Base-by-base conservation (phyloP, 2,113 vertebrate species). In the Panthera tigris region DNA sequence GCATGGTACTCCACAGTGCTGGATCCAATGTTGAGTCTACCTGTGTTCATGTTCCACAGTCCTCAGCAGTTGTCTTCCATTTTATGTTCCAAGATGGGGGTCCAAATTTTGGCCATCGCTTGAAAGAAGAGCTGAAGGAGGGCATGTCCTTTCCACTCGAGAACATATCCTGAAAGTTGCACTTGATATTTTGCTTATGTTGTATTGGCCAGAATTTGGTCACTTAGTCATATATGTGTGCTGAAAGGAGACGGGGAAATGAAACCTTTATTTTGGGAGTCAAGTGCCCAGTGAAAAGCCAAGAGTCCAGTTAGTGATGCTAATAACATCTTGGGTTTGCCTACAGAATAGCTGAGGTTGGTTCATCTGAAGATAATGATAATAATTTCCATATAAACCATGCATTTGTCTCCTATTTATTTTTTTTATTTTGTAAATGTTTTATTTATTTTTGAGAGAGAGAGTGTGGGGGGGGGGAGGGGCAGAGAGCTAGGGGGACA, bases 211-310 rank as follows among this genome's bases (percentile, higher is more conserved):
- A n/a, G 25, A 81, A 29, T 94, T 71, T 88, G 63, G 48, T 93
- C 90, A 39, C 29, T 89, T 95, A 86, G 13, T 33, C 27, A 19
- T 57, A 52, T 63, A 36, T 52, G 25, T 91, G 65, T 63, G 45
- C 45, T 50, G 14, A 78, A 91, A 76, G 50, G 52, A 91, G 14
- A 36, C 7, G 16, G 73, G 36, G 36, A 94, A 89, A 81, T 82
- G 31, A 92, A 66, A 65, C 69, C 14, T 78, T 86, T 85, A 63
- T 52, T 85, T 97, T 81, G 81, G 52, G 89, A 92, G 55, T 79
- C 18, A 48, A 78, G 7, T 82, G 31, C 4, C 15, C 27, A 29
- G 7, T 85, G 66, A 10, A 89, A 88, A 89, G 48, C 82, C 39
- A 31, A 13, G 27, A 73, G 27, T 89, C 61, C 11, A 65, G 61